Evolutionary conservation across 2,797 vertebrate species (phyloP).

Genomic region (Enteromius treurensis): DNA sequence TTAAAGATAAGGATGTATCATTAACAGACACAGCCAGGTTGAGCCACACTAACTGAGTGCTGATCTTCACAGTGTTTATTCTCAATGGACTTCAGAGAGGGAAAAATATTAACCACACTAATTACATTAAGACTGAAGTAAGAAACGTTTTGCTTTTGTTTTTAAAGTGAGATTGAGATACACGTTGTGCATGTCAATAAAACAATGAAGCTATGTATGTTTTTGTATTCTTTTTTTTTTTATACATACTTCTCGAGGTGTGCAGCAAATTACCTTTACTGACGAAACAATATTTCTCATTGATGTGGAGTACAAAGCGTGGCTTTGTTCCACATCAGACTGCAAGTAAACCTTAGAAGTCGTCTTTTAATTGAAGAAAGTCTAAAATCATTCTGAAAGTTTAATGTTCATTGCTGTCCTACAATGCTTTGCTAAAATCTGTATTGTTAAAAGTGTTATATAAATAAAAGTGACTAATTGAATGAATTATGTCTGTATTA

Average conservation of each 20-base stretch:
- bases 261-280: neutral
- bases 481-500: neutral
- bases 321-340: neutral
- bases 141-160: slow-evolving; percentile 19
- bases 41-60: neutral
- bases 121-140: slow-evolving; percentile 37
- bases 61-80: slow-evolving; percentile 4
- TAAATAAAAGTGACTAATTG: too few relatives aligned
- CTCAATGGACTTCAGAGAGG: slow-evolving; percentile 9
- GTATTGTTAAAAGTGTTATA: too few relatives aligned
- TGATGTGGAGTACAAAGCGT: neutral
- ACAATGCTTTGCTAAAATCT: too few relatives aligned
- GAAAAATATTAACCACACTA: slow-evolving; percentile 28
- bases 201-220: neutral
- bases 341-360: neutral
- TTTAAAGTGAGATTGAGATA: neutral
- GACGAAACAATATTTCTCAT: slow-evolving; percentile 2
- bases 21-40: slow-evolving; percentile 22
- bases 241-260: neutral
- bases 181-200: neutral
- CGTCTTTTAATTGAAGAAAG: neutral
- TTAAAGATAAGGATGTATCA: slow-evolving; percentile 10
- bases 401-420: too few relatives aligned
- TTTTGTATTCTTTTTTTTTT: neutral
- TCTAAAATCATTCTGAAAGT: neutral